Conservation (phyloP, 2,797 vertebrate genomes). For the Gallinago solitaria region DNA sequence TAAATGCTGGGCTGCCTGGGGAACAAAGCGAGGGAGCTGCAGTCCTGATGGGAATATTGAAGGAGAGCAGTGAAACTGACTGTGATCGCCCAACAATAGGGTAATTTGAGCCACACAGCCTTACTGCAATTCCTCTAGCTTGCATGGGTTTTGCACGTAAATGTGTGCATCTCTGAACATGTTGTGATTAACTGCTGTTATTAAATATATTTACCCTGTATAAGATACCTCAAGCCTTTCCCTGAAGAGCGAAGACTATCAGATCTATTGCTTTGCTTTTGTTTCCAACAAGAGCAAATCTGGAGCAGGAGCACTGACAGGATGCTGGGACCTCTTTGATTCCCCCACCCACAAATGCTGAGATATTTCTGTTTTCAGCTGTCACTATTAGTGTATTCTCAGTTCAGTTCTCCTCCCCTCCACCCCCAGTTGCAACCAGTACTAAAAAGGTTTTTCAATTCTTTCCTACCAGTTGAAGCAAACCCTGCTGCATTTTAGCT, state of each 20-base stretch:
- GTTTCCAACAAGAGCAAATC: background rate
- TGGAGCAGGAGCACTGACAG: background rate
- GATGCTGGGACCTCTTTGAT: constrained; percentile 14
- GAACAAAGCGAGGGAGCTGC: constrained; percentile 9
- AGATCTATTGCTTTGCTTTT: background rate
- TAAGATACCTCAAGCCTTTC: background rate
- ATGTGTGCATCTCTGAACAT: background rate
- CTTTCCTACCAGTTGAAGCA: constrained; percentile 14
- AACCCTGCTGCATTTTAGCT: constrained; percentile 27
- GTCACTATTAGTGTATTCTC: constrained; percentile 32
- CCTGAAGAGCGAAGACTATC: background rate
- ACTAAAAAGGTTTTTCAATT: background rate
- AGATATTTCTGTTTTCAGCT: constrained; percentile 46
- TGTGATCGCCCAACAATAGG: background rate
- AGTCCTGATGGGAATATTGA: constrained; percentile 24
- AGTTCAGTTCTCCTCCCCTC: constrained; percentile 30
- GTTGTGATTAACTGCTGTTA: background rate
- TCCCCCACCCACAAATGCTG: background rate
- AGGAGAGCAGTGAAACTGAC: background rate
- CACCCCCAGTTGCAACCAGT: background rate
- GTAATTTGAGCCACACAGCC: background rate
- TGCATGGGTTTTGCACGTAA: background rate
- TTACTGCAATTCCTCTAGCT: background rate
- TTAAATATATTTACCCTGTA: background rate
- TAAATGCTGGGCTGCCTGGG: constrained; percentile 24